Conservation (phyloP, 1,140 invertebrate species). For the Ceratina japonica region DNA sequence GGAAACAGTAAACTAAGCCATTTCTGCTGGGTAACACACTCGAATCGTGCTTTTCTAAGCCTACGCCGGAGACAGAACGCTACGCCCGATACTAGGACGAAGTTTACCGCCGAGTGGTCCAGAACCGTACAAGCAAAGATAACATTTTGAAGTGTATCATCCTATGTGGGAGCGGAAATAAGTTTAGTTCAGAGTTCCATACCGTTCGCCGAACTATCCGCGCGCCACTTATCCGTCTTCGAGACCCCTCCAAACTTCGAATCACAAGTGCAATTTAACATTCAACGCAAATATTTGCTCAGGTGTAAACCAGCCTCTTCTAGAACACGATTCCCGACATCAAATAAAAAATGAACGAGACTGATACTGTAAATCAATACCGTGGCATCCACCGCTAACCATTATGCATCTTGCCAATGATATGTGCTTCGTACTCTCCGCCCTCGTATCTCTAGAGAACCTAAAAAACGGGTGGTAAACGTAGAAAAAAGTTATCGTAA, state of each 20-base stretch:
- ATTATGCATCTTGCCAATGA: too few species aligned
- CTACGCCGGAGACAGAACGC: background rate
- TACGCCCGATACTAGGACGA: background rate
- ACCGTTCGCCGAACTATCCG: background rate
- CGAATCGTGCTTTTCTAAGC: background rate
- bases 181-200: background rate
- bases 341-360: background rate
- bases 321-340: background rate
- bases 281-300: background rate
- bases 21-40: background rate
- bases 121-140: background rate
- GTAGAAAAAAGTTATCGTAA: constrained; percentile 42
- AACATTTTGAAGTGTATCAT: background rate
- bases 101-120: constrained; percentile 6
- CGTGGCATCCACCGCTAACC: too few species aligned
- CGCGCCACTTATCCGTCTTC: background rate
- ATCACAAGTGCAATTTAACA: background rate
- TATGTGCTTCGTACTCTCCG: background rate
- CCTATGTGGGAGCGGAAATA: background rate
- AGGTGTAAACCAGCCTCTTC: background rate
- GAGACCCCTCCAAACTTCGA: background rate
- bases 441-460: background rate
- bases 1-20: constrained; percentile 5
- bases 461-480: background rate
- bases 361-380: background rate